A percentile compares a stretch with the other conserved stretches of the same genome.
These are phyloP conservation scores for Dolomedes plantarius DNA, from an alignment of 2,888 invertebrate genomes.

Conservation along the genomic window DNA sequence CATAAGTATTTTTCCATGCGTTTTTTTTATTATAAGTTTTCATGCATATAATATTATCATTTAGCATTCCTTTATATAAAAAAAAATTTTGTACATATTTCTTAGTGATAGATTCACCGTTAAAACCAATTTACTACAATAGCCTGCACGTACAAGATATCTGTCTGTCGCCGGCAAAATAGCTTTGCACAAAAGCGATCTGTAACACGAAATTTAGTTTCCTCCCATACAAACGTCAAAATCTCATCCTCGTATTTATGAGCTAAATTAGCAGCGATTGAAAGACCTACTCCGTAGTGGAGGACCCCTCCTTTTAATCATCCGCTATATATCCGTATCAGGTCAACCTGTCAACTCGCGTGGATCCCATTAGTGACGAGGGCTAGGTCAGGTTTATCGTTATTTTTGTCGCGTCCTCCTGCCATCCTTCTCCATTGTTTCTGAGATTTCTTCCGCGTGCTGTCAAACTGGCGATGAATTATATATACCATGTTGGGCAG, in stretches of 20 bases:
- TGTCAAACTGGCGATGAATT: not conserved
- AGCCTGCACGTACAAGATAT: too few species aligned
- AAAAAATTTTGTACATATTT: too few species aligned
- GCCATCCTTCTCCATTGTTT: not conserved
- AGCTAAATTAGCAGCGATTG: too few species aligned
- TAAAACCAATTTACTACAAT: too few species aligned
- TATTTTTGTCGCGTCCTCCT: not conserved
- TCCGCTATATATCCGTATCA: not conserved
- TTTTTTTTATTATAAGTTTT: too few species aligned
- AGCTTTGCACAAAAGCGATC: too few species aligned
- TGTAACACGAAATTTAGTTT: not conserved
- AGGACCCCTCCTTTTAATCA: not conserved
- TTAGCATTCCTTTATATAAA: too few species aligned
- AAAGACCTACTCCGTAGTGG: not conserved
- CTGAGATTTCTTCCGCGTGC: not conserved
- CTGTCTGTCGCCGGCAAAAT: too few species aligned
- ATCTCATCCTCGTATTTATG: conserved; percentile 6
- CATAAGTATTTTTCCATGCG: too few species aligned
- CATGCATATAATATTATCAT: too few species aligned
- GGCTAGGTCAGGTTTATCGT: not conserved
- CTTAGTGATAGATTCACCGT: too few species aligned
- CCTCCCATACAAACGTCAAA: not conserved
- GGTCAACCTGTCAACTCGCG: not conserved
- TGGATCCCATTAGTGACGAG: not conserved
- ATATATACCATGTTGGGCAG: not conserved